Percentiles rank a stretch among this genome's conserved stretches.
These are phyloP conservation scores for Lepus townsendii DNA, from an alignment of 2,797 vertebrate species.

Conservation along the genomic window DNA sequence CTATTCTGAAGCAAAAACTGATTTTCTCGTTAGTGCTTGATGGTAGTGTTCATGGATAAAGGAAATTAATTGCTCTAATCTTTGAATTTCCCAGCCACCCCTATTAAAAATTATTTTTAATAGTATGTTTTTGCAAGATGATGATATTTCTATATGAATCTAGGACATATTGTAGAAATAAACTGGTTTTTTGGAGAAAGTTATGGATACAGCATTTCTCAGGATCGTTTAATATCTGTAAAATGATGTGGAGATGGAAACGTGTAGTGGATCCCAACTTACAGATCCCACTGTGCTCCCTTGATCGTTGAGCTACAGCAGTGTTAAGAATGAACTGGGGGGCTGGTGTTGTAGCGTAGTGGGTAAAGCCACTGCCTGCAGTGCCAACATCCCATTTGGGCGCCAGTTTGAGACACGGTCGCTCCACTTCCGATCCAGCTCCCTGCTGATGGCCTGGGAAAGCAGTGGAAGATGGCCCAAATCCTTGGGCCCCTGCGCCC, in stretches of 20 bases:
- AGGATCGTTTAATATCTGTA: neutral
- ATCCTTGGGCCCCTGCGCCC: too few relatives aligned
- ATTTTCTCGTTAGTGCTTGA: slow-evolving; percentile 38
- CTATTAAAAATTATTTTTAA: slow-evolving; percentile 58
- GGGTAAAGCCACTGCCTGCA: too few relatives aligned
- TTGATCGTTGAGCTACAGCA: neutral
- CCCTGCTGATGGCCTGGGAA: too few relatives aligned
- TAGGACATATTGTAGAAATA: neutral
- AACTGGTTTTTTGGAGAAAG: slow-evolving; percentile 13
- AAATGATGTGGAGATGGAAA: neutral
- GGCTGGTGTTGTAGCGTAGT: too few relatives aligned
- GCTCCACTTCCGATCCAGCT: too few relatives aligned
- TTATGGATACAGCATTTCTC: slow-evolving; percentile 3
- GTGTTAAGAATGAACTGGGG: neutral
- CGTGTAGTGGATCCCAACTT: neutral
- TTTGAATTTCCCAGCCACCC: slow-evolving; percentile 59
- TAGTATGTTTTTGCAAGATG: slow-evolving; percentile 1
- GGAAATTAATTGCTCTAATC: slow-evolving; percentile 69
- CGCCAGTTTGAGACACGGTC: too few relatives aligned
- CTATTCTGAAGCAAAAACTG: neutral
- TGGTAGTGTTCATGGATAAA: slow-evolving; percentile 61
- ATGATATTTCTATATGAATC: slow-evolving; percentile 25
- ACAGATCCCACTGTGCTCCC: neutral
- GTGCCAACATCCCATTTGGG: too few relatives aligned
- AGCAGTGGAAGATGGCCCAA: too few relatives aligned